Evolutionary conservation across 2,888 invertebrate genomes (phyloP), one percentile per base, ranked within the genome.

Genomic region (Callyntrura guangdongensis): DNA sequence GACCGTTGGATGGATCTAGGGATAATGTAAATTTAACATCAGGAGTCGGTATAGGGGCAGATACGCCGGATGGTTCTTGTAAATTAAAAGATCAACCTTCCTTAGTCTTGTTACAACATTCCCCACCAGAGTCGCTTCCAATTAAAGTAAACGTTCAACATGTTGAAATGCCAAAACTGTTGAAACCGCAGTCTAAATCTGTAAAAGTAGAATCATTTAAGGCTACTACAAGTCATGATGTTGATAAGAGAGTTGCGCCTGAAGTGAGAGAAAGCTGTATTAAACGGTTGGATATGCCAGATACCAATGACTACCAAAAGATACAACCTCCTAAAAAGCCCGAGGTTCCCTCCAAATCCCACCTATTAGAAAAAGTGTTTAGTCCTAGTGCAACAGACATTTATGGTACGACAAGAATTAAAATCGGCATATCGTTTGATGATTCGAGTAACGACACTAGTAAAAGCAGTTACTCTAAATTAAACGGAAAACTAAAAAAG

Each of bases 141-240:
- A 93, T 93, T 27, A 91, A 93, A 88, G 93, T 94, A 14, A 92
- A 92, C 84, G 92, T 93, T 9, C 93, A 93, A 22, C 94, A 94
- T 64, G 91, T 93, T 9, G 94, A 94, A 56, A 93, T 93, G 36
- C 93, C 93, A 14, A 93, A 94, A 67, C 67, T 93, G 12, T 93
- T 93, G 79, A 91, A 93, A 25, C 88, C 92, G 1, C 89, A 92
- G 22, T 91, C 93, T 0, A 92, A 91, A 69, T 93, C 92, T 12
- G 90, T 93, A 14, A 92, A 93, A 74, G 53, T 91, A 11, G 92
- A 92, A 91, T 77, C 88, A 1, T 89, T 86, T 12, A 91, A 86
- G 49, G 93, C 93, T 0, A 92, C 89, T 11, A 93, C 92, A 5
- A 82, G 79, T 86, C 67, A 84, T 9, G 83, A 86, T 9, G 49